phyloP scores from a whole-genome alignment of 2,113 vertebrate genomes.

The Grammatotria lemairii region DNA sequence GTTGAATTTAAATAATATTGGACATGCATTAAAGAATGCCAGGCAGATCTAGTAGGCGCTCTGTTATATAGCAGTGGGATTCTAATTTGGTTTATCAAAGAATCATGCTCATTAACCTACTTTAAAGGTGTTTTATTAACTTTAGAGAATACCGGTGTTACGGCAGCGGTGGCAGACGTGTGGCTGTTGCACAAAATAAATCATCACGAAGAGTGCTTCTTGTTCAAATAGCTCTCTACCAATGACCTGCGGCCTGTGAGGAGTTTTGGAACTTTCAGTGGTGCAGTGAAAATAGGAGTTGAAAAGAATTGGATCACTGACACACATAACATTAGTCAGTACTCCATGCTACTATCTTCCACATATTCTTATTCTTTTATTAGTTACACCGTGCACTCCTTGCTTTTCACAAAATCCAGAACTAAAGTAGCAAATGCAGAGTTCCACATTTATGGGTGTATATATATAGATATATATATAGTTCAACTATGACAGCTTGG shows the following conservation, averaged over 20 bases:
- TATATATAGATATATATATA: neutral
- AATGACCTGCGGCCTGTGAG: neutral
- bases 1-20: conserved; percentile 26
- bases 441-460: neutral
- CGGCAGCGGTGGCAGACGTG: neutral
- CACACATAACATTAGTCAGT: neutral
- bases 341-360: too few species aligned
- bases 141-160: neutral
- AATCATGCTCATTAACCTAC: conserved; percentile 23
- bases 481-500: neutral
- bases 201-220: neutral
- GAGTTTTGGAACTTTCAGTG: neutral
- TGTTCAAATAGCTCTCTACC: neutral
- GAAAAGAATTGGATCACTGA: neutral
- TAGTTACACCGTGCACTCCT: neutral
- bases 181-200: neutral
- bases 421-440: neutral
- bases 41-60: neutral
- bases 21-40: conserved; percentile 3
- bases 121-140: neutral
- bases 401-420: neutral
- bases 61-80: neutral
- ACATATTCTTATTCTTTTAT: neutral
- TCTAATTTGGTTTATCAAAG: conserved; percentile 41
- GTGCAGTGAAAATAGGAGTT: neutral